phyloP scores from a whole-genome alignment of 2,113 vertebrate genomes.

The Illadopsis cleaveri region DNA sequence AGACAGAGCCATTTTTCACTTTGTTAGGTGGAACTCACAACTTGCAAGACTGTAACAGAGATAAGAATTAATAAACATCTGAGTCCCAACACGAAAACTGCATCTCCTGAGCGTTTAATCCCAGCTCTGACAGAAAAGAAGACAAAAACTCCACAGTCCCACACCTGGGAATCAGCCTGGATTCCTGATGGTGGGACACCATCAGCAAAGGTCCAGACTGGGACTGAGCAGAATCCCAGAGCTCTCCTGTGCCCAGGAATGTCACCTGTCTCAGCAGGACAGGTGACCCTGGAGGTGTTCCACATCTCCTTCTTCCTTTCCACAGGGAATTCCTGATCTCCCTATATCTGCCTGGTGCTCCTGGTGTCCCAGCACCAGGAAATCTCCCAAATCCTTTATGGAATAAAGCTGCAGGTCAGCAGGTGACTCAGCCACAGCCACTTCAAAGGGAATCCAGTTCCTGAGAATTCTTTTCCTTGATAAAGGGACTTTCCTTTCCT shows the following conservation, averaged over 20 bases:
- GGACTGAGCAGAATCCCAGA: neutral
- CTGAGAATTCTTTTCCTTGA: neutral
- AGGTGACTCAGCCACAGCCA: neutral
- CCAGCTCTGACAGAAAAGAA: too few species aligned
- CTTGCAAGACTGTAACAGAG: too few species aligned
- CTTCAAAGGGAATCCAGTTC: constrained; percentile 17
- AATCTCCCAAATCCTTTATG: neutral
- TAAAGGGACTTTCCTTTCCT: constrained; percentile 31
- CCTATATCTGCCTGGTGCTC: neutral
- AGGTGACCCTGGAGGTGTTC: rapidly evolving
- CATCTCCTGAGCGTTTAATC: too few species aligned
- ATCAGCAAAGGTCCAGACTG: rapidly evolving
- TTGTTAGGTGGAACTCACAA: too few species aligned
- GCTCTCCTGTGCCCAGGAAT: rapidly evolving
- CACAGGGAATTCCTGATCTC: neutral
- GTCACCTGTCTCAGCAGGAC: neutral
- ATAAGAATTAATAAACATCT: too few species aligned
- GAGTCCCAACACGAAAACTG: too few species aligned
- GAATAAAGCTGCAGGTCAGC: neutral
- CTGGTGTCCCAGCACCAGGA: neutral
- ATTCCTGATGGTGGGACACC: neutral
- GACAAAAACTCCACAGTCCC: neutral
- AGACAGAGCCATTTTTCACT: too few species aligned
- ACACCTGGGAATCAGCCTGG: neutral
- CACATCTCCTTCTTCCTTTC: neutral